phyloP scores from a whole-genome alignment of 2,888 invertebrate species.

The Ctenicera cuprea region DNA sequence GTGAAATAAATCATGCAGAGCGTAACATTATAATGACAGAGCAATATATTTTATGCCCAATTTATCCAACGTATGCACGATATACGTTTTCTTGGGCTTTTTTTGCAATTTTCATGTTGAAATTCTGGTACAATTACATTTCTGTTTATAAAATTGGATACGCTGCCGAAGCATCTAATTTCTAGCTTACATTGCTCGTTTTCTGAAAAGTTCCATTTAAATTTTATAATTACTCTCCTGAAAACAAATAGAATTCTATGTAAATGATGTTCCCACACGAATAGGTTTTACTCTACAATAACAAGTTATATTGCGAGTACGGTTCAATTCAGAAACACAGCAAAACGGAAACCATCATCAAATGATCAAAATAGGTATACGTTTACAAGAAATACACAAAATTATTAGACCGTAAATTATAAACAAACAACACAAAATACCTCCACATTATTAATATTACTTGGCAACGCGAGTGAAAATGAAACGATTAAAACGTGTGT shows the following conservation, averaged over 20 bases:
- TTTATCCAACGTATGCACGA: background rate
- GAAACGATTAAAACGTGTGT: no score
- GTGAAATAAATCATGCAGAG: constrained; percentile 10
- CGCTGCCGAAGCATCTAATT: no score
- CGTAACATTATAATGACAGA: constrained; percentile 2
- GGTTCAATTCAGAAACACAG: background rate
- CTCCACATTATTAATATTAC: no score
- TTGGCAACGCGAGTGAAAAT: no score
- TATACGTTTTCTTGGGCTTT: no score
- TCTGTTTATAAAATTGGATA: no score
- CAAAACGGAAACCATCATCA: background rate
- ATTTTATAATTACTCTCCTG: no score
- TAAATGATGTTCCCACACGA: background rate
- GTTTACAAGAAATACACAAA: background rate
- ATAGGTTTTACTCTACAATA: background rate
- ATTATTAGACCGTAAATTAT: background rate
- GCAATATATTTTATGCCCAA: constrained; percentile 10
- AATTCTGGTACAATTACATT: no score
- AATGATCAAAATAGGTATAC: background rate
- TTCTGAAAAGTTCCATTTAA: no score
- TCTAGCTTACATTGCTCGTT: no score
- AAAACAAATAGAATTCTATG: background rate
- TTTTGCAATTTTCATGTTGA: no score
- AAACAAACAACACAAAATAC: background rate
- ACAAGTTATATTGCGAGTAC: background rate